Evolutionary conservation across 2,113 vertebrate species (phyloP).

Genomic region (Cichladusa arquata): DNA sequence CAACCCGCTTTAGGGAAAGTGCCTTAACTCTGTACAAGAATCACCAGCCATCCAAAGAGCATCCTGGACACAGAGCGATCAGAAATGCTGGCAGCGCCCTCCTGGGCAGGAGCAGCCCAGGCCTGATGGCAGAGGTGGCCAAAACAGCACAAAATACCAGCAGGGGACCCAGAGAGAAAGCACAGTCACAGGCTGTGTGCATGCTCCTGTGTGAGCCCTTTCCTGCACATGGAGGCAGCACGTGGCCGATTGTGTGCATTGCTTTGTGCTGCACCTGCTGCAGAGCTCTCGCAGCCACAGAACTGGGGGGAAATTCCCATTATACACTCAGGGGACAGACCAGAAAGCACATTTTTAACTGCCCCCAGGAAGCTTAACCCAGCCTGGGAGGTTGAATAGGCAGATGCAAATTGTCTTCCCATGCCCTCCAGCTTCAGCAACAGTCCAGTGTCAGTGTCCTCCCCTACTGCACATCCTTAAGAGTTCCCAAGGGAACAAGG

Average conservation of each 20-base stretch:
- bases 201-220: background rate
- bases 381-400: background rate
- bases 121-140: rapidly evolving
- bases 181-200: rapidly evolving
- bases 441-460: background rate
- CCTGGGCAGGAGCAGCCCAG: background rate
- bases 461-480: background rate
- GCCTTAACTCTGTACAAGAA: background rate
- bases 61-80: background rate
- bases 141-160: background rate
- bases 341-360: background rate
- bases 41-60: background rate
- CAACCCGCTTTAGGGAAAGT: background rate
- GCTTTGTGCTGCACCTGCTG: background rate
- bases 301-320: background rate
- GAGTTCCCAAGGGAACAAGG: background rate
- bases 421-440: background rate
- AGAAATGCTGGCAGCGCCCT: background rate
- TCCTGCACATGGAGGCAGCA: rapidly evolving
- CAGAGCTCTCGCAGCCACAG: background rate
- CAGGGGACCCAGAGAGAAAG: background rate
- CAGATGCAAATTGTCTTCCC: background rate
- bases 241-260: rapidly evolving
- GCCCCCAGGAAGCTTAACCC: background rate
- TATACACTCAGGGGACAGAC: background rate